Evolutionary conservation across 2,113 vertebrate species (phyloP).

Genomic region (Nothocercus nigrocapillus): DNA sequence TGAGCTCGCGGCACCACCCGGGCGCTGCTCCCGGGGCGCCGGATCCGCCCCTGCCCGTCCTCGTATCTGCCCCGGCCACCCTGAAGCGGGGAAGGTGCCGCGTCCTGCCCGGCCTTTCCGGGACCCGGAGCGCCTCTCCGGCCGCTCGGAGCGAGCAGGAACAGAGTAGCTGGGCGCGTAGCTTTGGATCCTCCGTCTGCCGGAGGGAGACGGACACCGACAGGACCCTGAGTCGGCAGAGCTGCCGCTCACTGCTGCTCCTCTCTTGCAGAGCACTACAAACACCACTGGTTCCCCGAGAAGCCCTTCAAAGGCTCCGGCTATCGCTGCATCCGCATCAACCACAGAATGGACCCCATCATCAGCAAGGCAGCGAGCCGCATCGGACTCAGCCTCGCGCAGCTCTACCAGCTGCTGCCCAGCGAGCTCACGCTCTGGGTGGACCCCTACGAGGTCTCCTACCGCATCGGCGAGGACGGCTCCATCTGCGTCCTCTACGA

Average conservation of each 20-base stretch:
- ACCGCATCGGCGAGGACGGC: conserved; percentile 88
- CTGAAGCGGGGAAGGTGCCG: neutral
- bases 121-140: rapidly evolving
- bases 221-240: too few species aligned
- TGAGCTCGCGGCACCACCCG: neutral
- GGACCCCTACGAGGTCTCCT: conserved; percentile 88
- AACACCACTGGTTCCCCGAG: conserved; percentile 88
- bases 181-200: neutral
- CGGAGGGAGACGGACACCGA: neutral
- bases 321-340: conserved; percentile 90
- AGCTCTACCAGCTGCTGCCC: conserved; percentile 83
- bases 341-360: conserved; percentile 88
- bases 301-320: conserved; percentile 87
- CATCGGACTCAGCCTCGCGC: conserved; percentile 79
- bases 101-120: neutral
- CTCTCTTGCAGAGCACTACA: conserved; percentile 82
- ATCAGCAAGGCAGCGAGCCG: conserved; percentile 81
- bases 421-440: conserved; percentile 89
- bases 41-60: rapidly evolving
- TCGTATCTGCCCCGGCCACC: neutral
- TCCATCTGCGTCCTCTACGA: conserved; percentile 89
- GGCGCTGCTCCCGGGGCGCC: rapidly evolving
- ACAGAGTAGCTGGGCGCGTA: rapidly evolving
- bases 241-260: neutral
- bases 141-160: rapidly evolving